These are phyloP conservation scores for Lethrus apterus DNA, from an alignment of 1,140 invertebrate genomes.

Conservation along the genomic window DNA sequence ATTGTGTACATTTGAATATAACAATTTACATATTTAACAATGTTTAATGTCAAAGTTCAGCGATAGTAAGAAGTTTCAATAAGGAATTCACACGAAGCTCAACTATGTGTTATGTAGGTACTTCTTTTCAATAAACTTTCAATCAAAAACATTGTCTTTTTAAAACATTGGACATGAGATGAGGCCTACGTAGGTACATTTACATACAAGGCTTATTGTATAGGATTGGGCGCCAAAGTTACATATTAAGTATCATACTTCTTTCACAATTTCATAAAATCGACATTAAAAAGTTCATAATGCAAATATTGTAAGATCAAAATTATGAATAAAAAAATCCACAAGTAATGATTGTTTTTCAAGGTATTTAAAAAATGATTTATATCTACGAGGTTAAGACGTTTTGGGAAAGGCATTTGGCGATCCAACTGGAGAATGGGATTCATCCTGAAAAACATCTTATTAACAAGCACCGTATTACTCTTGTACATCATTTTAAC, in stretches of 20 bases:
- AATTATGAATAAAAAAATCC: conserved; percentile 7
- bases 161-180: conserved; percentile 18
- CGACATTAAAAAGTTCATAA: conserved; percentile 10
- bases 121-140: too few species aligned
- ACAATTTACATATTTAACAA: too few species aligned
- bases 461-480: conserved; percentile 1
- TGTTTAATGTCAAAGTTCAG: too few species aligned
- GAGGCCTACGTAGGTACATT: conserved; percentile 24
- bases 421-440: conserved; percentile 25
- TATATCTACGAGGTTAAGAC: conserved; percentile 19
- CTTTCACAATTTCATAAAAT: conserved; percentile 13
- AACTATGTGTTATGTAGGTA: too few species aligned
- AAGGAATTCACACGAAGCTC: too few species aligned
- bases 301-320: conserved; percentile 7
- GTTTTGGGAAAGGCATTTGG: conserved; percentile 33
- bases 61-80: too few species aligned
- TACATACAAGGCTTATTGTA: conserved; percentile 23
- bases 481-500: neutral
- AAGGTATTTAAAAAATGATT: conserved; percentile 6
- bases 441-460: conserved; percentile 25
- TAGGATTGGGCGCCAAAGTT: conserved; percentile 17
- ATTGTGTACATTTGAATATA: too few species aligned
- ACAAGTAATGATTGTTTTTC: conserved; percentile 12
- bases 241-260: conserved; percentile 15
- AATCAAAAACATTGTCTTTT: too few species aligned